A percentile compares a stretch with the other conserved stretches of the same genome.
These are phyloP conservation scores for Leptopilina drosophilae DNA, from an alignment of 2,888 invertebrate species.

Conservation along the genomic window DNA sequence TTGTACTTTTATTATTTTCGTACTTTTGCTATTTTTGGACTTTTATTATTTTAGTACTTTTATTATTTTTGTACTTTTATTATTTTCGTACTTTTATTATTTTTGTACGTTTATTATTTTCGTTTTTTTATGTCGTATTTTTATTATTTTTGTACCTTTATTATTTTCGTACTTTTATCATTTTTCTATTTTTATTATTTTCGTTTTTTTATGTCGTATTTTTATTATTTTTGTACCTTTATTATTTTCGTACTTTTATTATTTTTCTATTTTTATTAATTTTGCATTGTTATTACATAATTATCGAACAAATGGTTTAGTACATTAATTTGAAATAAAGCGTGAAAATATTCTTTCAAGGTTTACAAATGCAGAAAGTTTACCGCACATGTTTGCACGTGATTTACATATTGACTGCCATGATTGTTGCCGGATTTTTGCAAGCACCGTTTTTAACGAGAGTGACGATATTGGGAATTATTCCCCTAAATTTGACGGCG, in stretches of 20 bases:
- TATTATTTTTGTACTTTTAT: too few species aligned
- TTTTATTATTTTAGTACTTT: too few species aligned
- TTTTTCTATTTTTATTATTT: too few species aligned
- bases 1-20: too few species aligned
- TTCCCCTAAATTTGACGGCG: constrained; percentile 71
- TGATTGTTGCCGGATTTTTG: constrained; percentile 74
- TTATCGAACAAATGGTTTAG: background rate
- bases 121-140: too few species aligned
- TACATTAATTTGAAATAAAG: background rate
- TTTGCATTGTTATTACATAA: constrained; percentile 9
- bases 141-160: too few species aligned
- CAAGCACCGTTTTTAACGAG: constrained; percentile 72
- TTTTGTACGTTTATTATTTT: background rate
- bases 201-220: too few species aligned
- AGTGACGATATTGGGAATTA: constrained; percentile 68
- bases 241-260: too few species aligned
- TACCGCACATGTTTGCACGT: constrained; percentile 67
- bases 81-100: background rate
- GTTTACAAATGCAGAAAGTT: constrained; percentile 68
- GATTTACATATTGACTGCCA: constrained; percentile 69
- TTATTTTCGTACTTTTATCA: too few species aligned
- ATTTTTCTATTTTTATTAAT: background rate
- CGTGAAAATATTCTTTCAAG: constrained; percentile 56
- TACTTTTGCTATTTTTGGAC: too few species aligned
- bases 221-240: too few species aligned